Percentiles rank a stretch among this genome's conserved stretches.
phyloP scores from a whole-genome alignment of 2,113 vertebrate species.

The Eonycteris spelaea region DNA sequence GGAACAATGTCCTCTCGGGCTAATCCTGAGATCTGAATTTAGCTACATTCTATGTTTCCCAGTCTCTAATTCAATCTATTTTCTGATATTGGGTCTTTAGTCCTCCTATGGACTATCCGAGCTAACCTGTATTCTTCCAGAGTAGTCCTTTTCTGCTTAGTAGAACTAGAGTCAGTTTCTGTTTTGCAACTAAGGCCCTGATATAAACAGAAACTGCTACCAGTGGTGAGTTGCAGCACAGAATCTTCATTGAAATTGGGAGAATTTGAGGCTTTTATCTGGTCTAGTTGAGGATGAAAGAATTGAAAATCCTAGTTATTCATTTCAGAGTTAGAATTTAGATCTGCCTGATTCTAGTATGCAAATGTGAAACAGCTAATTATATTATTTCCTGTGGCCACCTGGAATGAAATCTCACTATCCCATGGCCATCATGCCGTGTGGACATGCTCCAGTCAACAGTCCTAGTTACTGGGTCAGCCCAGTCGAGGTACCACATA shows the following conservation, averaged over 20 bases:
- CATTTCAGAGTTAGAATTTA: not conserved
- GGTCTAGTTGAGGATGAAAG: not conserved
- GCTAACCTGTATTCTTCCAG: not conserved
- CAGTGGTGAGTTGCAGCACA: not conserved
- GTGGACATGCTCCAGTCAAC: not conserved
- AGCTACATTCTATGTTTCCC: not conserved
- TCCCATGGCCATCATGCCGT: not conserved
- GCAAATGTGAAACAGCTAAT: not conserved
- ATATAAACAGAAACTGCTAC: not conserved
- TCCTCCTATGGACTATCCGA: not conserved
- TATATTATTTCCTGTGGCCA: not conserved
- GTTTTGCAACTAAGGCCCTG: not conserved
- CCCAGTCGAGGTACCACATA: not conserved
- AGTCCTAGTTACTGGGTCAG: not conserved
- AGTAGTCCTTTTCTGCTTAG: not conserved
- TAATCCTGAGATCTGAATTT: not conserved
- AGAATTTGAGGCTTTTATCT: not conserved
- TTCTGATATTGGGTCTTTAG: not conserved
- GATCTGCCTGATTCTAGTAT: not conserved
- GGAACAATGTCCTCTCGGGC: not conserved
- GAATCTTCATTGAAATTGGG: not conserved
- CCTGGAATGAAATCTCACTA: not conserved
- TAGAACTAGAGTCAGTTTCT: not conserved
- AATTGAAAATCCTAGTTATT: not conserved
- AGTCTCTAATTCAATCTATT: not conserved